phyloP scores from a whole-genome alignment of 2,888 invertebrate genomes.

The Ophioninae sp. region DNA sequence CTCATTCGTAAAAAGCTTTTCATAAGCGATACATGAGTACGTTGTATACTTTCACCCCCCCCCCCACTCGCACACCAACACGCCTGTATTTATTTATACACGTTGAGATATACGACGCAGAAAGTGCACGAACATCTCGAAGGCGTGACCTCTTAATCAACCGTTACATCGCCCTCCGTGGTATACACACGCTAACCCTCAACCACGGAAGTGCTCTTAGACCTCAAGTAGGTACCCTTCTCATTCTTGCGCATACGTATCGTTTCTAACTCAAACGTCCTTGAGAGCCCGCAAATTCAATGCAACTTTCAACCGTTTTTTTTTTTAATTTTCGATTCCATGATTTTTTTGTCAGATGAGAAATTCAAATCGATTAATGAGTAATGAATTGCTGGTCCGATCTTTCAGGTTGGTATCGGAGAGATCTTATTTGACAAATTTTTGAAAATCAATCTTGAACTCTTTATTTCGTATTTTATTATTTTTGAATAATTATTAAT shows the following conservation, averaged over 20 bases:
- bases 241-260: conserved; percentile 5
- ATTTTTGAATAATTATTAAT: no score
- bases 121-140: conserved; percentile 32
- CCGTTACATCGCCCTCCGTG: conserved; percentile 40
- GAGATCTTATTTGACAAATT: no score
- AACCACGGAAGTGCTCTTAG: conserved; percentile 29
- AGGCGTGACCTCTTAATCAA: conserved; percentile 57
- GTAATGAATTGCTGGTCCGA: no score
- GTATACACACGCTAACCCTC: not conserved
- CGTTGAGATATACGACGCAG: not conserved
- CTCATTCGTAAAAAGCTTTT: conserved; percentile 46
- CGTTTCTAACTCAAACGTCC: not conserved
- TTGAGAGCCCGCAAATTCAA: not conserved
- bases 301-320: not conserved
- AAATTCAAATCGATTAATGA: not conserved
- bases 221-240: conserved; percentile 39
- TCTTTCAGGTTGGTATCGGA: no score
- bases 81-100: not conserved
- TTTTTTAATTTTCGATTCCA: not conserved
- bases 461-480: no score
- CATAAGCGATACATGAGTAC: conserved; percentile 14
- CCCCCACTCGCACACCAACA: not conserved
- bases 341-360: not conserved
- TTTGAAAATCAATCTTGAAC: no score
- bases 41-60: not conserved